A percentile compares a stretch with the other conserved stretches of the same genome.
Conservation (phyloP, 1,140 invertebrate genomes). For the Panagrolaimus sp. region DNA sequence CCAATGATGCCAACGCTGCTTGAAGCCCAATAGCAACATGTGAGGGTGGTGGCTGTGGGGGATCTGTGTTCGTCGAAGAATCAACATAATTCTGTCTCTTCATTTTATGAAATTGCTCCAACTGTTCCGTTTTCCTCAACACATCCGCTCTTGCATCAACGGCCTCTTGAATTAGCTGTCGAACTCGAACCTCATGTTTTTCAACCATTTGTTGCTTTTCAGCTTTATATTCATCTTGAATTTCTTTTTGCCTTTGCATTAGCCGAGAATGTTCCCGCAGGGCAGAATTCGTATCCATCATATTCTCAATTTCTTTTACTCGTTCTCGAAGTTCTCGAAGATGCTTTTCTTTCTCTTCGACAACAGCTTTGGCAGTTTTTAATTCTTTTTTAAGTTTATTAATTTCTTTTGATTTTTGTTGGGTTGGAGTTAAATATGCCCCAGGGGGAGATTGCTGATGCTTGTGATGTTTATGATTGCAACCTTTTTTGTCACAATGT, state of each 20-base stretch:
- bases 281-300: constrained; percentile 27
- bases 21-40: constrained; percentile 8
- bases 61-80: constrained; percentile 1
- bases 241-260: constrained; percentile 37
- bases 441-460: constrained; percentile 6
- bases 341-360: constrained; percentile 46
- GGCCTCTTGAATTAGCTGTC: constrained; percentile 53
- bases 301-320: constrained; percentile 50
- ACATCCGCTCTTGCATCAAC: constrained; percentile 42
- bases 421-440: constrained; percentile 54
- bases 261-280: constrained; percentile 44
- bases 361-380: background rate
- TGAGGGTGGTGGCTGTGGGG: background rate
- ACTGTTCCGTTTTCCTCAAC: constrained; percentile 22
- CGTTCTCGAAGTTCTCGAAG: constrained; percentile 52
- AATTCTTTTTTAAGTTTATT: constrained; percentile 38
- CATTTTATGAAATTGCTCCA: constrained; percentile 18
- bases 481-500: constrained; percentile 57
- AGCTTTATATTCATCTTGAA: constrained; percentile 33
- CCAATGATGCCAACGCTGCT: constrained; percentile 13
- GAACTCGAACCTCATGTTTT: constrained; percentile 48
- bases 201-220: constrained; percentile 46
- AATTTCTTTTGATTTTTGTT: constrained; percentile 48
- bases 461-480: constrained; percentile 33
- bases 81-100: constrained; percentile 18